phyloP scores from a whole-genome alignment of 2,888 invertebrate genomes.

The Volucella inflata region DNA sequence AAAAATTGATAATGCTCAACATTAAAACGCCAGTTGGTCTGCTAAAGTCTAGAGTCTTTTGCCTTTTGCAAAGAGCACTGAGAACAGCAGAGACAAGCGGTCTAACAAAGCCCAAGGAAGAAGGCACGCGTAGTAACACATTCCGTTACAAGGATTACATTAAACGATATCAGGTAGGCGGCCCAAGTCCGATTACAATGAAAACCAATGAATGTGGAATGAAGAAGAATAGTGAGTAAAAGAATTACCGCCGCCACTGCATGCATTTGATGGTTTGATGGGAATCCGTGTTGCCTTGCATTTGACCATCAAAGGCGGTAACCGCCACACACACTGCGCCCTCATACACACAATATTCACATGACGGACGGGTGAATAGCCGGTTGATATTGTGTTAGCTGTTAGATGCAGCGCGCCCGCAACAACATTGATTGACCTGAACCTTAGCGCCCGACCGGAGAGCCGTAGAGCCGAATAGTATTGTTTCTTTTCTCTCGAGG shows the following conservation, averaged over 20 bases:
- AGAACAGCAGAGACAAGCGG: slow-evolving; percentile 43
- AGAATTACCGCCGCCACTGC: slow-evolving; percentile 58
- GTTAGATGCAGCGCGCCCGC: slow-evolving; percentile 59
- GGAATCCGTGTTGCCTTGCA: slow-evolving; percentile 70
- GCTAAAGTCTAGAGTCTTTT: slow-evolving; percentile 56
- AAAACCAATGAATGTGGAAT: slow-evolving; percentile 30
- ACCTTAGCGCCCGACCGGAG: slow-evolving; percentile 69
- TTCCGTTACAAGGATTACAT: slow-evolving; percentile 75
- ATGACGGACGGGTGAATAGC: slow-evolving; percentile 47
- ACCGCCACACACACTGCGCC: slow-evolving; percentile 62
- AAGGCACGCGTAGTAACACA: slow-evolving; percentile 75
- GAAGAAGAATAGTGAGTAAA: slow-evolving; percentile 65
- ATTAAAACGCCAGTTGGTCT: slow-evolving; percentile 74
- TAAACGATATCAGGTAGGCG: slow-evolving; percentile 67
- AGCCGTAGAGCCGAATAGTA: slow-evolving; percentile 34
- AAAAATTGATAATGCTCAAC: slow-evolving; percentile 70
- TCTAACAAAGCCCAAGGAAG: slow-evolving; percentile 58
- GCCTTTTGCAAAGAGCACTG: background rate
- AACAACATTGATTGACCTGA: slow-evolving; percentile 73
- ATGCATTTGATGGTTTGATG: slow-evolving; percentile 48
- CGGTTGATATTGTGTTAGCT: slow-evolving; percentile 64
- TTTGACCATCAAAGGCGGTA: slow-evolving; percentile 70
- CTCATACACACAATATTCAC: slow-evolving; percentile 21
- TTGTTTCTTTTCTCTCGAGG: slow-evolving; percentile 53
- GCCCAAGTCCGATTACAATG: slow-evolving; percentile 58